These are phyloP conservation scores for Willowsia nigromaculata DNA, from an alignment of 2,888 invertebrate genomes.

Conservation along the genomic window DNA sequence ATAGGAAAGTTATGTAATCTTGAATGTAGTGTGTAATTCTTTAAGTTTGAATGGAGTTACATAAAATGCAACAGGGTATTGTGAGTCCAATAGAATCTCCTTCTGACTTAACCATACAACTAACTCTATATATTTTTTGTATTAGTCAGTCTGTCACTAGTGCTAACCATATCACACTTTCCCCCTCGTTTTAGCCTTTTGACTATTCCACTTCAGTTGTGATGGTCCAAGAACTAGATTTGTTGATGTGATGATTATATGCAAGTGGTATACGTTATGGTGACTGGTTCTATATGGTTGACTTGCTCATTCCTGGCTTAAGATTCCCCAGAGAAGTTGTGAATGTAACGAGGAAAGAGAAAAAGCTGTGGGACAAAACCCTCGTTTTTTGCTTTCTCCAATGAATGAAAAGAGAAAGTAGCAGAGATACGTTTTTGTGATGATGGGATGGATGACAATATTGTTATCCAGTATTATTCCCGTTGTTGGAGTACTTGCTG, in stretches of 20 bases:
- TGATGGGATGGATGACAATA: neutral
- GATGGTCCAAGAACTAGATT: neutral
- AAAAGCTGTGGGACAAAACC: neutral
- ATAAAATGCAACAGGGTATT: no score
- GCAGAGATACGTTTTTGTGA: neutral
- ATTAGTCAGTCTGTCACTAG: no score
- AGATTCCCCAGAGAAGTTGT: constrained; percentile 43
- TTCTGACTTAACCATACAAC: no score
- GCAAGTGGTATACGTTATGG: neutral
- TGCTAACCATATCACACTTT: no score
- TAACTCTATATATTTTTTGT: no score
- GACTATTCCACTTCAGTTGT: neutral
- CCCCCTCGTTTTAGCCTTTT: no score
- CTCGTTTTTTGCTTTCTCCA: neutral
- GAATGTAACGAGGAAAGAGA: neutral
- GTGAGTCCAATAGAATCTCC: no score
- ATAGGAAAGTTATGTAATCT: no score
- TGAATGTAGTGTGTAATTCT: no score
- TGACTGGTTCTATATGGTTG: neutral
- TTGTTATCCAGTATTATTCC: neutral
- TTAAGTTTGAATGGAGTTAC: no score
- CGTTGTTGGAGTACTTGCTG: neutral
- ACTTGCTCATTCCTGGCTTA: constrained; percentile 12
- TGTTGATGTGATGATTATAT: neutral
- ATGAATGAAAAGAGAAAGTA: neutral